Percentiles rank a stretch among this genome's conserved stretches.
Evolutionary conservation across 1,140 invertebrate species (phyloP).

Genomic region (Caerostris darwini): DNA sequence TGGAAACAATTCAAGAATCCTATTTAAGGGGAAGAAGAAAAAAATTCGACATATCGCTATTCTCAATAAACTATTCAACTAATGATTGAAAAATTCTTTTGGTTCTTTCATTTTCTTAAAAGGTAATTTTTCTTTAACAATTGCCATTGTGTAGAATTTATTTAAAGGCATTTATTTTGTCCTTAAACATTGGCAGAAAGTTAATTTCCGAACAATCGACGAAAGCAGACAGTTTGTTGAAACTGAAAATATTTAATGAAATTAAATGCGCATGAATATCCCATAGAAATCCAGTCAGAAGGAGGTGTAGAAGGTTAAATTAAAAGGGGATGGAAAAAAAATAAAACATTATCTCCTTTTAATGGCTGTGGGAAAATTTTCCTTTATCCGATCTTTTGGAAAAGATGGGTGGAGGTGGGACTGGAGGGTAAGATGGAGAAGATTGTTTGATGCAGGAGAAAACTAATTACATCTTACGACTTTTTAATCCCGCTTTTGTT

Average conservation of each 20-base stretch:
- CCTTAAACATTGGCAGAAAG: conserved; percentile 25
- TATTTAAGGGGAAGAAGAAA: conserved; percentile 41
- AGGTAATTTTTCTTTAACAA: conserved; percentile 64
- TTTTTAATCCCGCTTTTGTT: conserved; percentile 77
- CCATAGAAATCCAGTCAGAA: conserved; percentile 18
- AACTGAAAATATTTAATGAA: conserved; percentile 75
- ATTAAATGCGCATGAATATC: conserved; percentile 75
- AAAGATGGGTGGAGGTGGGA: neutral
- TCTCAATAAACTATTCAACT: conserved; percentile 50
- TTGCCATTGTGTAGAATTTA: conserved; percentile 31
- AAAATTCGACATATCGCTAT: conserved; percentile 1
- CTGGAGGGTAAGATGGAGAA: conserved; percentile 22
- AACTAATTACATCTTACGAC: conserved; percentile 78
- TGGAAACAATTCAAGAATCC: neutral
- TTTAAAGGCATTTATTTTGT: conserved; percentile 24
- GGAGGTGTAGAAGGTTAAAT: conserved; percentile 13
- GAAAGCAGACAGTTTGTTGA: conserved; percentile 42
- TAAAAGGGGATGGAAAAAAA: conserved; percentile 8
- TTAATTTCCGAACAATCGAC: conserved; percentile 35
- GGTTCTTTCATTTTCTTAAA: neutral
- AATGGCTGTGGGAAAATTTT: conserved; percentile 75
- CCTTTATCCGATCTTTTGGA: conserved; percentile 60
- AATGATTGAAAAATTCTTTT: conserved; percentile 8
- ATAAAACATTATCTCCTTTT: conserved; percentile 71
- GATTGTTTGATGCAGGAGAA: conserved; percentile 75